Percentiles rank a stretch among this genome's conserved stretches.
Conservation (phyloP, 2,113 vertebrate species). For the Rhadina sibilatrix region DNA sequence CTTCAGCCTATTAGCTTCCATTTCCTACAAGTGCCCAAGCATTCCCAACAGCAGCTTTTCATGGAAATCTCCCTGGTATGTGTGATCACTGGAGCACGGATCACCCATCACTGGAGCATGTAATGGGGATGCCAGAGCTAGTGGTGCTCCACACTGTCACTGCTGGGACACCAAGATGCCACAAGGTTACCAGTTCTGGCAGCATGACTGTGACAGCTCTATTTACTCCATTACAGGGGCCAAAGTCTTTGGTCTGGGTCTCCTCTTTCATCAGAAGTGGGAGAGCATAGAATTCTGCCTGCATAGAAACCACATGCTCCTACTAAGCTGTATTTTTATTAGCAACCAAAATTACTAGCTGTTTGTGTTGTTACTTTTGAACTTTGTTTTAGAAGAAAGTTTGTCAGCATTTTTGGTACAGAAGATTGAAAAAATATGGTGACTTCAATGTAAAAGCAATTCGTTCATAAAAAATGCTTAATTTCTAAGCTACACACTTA, state of each 20-base stretch:
- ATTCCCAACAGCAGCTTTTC: neutral
- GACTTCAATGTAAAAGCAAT: neutral
- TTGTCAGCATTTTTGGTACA: neutral
- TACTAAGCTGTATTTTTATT: neutral
- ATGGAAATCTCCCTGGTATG: neutral
- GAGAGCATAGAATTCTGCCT: neutral
- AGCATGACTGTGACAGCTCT: neutral
- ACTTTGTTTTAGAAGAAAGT: neutral
- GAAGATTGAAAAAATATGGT: neutral
- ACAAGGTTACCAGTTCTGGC: neutral
- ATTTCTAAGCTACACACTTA: neutral
- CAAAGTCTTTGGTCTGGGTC: neutral
- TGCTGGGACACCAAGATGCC: neutral
- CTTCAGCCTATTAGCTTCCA: neutral
- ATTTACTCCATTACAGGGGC: neutral
- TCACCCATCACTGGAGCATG: neutral
- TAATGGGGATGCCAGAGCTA: neutral
- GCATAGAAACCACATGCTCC: neutral
- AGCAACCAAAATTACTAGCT: neutral
- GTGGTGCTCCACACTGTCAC: neutral
- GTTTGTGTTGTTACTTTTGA: neutral
- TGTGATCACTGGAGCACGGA: neutral
- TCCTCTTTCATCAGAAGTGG: neutral
- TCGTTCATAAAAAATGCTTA: neutral
- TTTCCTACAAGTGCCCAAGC: neutral